These are phyloP conservation scores for Nephrocerus scutellatus DNA, from an alignment of 2,888 invertebrate species.

Conservation along the genomic window DNA sequence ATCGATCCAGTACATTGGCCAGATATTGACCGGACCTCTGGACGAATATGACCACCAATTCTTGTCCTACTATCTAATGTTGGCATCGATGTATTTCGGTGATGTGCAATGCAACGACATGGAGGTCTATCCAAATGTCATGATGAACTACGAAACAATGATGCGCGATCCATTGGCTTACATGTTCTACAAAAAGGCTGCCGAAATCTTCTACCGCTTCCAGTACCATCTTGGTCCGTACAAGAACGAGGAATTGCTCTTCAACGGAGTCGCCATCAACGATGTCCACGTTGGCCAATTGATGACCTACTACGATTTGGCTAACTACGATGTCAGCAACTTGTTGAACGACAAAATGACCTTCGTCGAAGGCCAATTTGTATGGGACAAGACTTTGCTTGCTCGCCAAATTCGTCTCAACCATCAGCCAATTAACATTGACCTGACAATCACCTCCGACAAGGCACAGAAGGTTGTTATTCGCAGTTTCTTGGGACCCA, in stretches of 20 bases:
- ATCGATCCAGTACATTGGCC: slow-evolving; percentile 58
- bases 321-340: slow-evolving; percentile 53
- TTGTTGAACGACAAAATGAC: slow-evolving; percentile 25
- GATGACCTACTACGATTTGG: slow-evolving; percentile 60
- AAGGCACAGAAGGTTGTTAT: slow-evolving; percentile 52
- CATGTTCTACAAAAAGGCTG: slow-evolving; percentile 58
- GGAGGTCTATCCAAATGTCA: slow-evolving; percentile 48
- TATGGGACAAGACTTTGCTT: slow-evolving; percentile 38
- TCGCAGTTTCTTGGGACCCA: slow-evolving; percentile 61
- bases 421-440: slow-evolving; percentile 58
- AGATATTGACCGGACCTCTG: slow-evolving; percentile 56
- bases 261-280: slow-evolving; percentile 57
- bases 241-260: slow-evolving; percentile 53
- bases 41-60: slow-evolving; percentile 33
- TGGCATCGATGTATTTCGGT: slow-evolving; percentile 34
- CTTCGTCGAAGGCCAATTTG: slow-evolving; percentile 21
- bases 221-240: slow-evolving; percentile 57
- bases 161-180: slow-evolving; percentile 69
- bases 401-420: slow-evolving; percentile 61
- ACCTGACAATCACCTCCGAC: slow-evolving; percentile 54
- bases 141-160: slow-evolving; percentile 59
- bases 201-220: slow-evolving; percentile 54
- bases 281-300: slow-evolving; percentile 56
- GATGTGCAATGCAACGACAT: slow-evolving; percentile 29
- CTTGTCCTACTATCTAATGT: slow-evolving; percentile 35